phyloP scores from a whole-genome alignment of 64 coral and sea anemone species.

The Cladopsammia gracilis region DNA sequence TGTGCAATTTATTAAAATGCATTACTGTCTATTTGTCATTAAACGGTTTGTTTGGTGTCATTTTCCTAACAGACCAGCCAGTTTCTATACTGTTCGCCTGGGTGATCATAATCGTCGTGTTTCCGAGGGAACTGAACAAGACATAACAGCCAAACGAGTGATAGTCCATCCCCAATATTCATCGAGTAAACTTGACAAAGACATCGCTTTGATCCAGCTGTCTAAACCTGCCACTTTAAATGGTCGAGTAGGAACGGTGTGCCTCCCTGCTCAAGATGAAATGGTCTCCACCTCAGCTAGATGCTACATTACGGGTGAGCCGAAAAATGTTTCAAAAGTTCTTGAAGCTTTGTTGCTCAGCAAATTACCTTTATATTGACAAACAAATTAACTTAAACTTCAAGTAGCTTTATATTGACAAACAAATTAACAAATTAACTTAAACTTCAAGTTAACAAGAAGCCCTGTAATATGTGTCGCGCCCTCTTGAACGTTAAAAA shows the following conservation, averaged over 20 bases:
- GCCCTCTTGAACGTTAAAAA: too few species aligned
- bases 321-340: too few species aligned
- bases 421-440: too few species aligned
- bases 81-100: not conserved
- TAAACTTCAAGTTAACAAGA: too few species aligned
- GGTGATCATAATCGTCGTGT: not conserved
- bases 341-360: too few species aligned
- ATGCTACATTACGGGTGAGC: not conserved
- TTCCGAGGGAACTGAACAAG: not conserved
- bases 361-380: too few species aligned
- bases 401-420: too few species aligned
- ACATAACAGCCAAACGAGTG: not conserved
- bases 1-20: too few species aligned
- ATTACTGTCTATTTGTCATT: too few species aligned
- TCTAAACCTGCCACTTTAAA: not conserved
- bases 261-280: constrained; percentile 7
- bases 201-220: not conserved
- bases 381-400: too few species aligned
- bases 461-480: too few species aligned
- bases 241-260: constrained; percentile 15
- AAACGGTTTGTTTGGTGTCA: too few species aligned
- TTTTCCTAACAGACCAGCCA: not conserved
- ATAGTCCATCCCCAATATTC: not conserved
- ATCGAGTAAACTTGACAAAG: not conserved
- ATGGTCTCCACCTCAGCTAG: not conserved